A percentile compares a stretch with the other conserved stretches of the same genome.
Conservation (phyloP, 2,113 vertebrate genomes). For the Sterna hirundo region DNA sequence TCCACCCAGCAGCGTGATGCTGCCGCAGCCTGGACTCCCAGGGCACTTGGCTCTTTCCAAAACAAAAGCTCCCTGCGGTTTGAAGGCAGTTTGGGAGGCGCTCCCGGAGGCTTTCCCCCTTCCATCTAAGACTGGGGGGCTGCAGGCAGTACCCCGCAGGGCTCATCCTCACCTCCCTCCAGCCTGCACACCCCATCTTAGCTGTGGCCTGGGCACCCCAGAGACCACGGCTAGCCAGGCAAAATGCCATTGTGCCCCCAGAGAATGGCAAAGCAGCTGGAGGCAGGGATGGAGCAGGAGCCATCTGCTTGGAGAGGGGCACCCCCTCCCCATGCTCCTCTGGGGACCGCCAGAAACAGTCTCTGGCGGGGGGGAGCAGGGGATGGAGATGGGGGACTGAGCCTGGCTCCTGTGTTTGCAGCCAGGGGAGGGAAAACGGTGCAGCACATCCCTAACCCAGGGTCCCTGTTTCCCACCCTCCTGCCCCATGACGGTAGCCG, state of each 20-base stretch:
- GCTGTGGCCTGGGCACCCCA: neutral
- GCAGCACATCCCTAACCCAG: neutral
- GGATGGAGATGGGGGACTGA: neutral
- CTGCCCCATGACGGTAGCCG: neutral
- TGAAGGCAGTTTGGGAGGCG: neutral
- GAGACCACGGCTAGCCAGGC: neutral
- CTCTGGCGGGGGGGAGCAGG: neutral
- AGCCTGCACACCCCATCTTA: neutral
- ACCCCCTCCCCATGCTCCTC: neutral
- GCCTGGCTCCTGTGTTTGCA: neutral
- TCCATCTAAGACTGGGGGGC: neutral
- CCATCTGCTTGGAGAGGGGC: neutral
- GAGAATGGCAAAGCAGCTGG: neutral
- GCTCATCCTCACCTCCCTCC: neutral
- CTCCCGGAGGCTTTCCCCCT: neutral
- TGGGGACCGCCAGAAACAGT: neutral
- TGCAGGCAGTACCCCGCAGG: neutral
- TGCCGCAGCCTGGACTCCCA: neutral
- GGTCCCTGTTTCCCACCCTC: neutral
- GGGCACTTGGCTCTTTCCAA: neutral
- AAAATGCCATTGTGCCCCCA: neutral
- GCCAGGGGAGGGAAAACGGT: neutral
- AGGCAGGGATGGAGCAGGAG: neutral
- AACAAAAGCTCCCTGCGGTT: neutral
- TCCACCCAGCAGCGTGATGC: rapidly evolving